A percentile compares a stretch with the other conserved stretches of the same genome.
Evolutionary conservation across 2,113 vertebrate genomes (phyloP).

Genomic region (Zosterops borbonicus): DNA sequence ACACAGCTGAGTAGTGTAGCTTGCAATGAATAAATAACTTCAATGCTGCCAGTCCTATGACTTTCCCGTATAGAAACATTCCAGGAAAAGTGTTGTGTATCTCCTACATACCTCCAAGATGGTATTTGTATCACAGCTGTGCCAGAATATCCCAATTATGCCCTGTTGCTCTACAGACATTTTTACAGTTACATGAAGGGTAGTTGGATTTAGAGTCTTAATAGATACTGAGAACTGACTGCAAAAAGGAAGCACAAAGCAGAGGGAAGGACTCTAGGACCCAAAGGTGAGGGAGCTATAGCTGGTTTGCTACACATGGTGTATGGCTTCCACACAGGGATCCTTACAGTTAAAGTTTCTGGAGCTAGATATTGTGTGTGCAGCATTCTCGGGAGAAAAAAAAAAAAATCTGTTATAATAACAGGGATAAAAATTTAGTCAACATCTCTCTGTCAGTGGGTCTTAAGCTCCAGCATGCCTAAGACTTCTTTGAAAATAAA

Average conservation of each 20-base stretch:
- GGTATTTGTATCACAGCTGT: constrained; percentile 25
- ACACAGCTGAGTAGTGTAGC: background rate
- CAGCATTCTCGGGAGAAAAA: background rate
- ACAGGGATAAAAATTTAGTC: background rate
- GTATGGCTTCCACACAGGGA: background rate
- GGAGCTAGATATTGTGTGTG: background rate
- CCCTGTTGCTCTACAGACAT: constrained; percentile 28
- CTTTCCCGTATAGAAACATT: constrained; percentile 22
- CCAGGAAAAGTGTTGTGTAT: constrained; percentile 57
- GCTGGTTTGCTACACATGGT: background rate
- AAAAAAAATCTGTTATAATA: background rate
- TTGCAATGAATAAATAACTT: constrained; percentile 17
- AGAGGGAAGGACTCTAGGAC: background rate
- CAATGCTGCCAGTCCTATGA: constrained; percentile 20
- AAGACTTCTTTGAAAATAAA: background rate
- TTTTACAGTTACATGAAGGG: constrained; percentile 40
- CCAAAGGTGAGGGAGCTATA: background rate
- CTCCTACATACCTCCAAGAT: background rate
- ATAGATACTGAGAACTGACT: constrained; percentile 33
- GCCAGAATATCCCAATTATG: constrained; percentile 54
- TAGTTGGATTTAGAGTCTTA: constrained; percentile 56
- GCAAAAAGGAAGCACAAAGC: constrained; percentile 29
- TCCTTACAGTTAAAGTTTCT: background rate
- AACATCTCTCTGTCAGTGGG: background rate
- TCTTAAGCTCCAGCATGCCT: background rate